A percentile compares a stretch with the other conserved stretches of the same genome.
These are phyloP conservation scores for Semicossyphus pulcher DNA, from an alignment of 2,113 vertebrate species.

Conservation along the genomic window DNA sequence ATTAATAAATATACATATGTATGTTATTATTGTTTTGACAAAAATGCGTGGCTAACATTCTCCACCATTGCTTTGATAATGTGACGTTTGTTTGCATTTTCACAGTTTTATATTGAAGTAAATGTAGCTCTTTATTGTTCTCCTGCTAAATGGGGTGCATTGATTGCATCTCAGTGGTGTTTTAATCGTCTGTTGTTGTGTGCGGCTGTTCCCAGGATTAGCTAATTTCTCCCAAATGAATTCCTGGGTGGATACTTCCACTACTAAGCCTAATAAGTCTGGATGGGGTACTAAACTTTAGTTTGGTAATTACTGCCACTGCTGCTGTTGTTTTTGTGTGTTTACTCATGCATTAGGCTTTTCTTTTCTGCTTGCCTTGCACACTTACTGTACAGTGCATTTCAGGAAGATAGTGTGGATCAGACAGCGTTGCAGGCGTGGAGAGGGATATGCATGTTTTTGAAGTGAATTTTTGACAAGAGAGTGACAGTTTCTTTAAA, in stretches of 20 bases:
- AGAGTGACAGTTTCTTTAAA: neutral
- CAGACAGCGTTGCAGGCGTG: constrained; percentile 23
- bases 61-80: neutral
- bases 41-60: neutral
- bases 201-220: constrained; percentile 24
- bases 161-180: constrained; percentile 65
- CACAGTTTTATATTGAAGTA: constrained; percentile 7
- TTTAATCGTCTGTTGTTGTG: constrained; percentile 57
- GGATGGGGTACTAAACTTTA: constrained; percentile 35
- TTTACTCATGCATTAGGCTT: neutral
- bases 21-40: neutral
- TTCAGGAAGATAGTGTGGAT: constrained; percentile 1
- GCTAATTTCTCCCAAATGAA: constrained; percentile 59
- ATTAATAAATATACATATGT: too few relatives aligned
- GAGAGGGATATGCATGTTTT: constrained; percentile 16
- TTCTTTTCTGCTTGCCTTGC: neutral
- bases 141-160: constrained; percentile 22
- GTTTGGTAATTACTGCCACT: constrained; percentile 42
- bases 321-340: constrained; percentile 8
- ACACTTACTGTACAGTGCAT: neutral
- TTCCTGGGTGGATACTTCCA: constrained; percentile 57
- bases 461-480: constrained; percentile 11
- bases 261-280: constrained; percentile 52
- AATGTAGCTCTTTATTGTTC: constrained; percentile 23
- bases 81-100: constrained; percentile 19